These are phyloP conservation scores for Darevskia nairensis DNA, from an alignment of 2,797 vertebrate species.

Conservation along the genomic window DNA sequence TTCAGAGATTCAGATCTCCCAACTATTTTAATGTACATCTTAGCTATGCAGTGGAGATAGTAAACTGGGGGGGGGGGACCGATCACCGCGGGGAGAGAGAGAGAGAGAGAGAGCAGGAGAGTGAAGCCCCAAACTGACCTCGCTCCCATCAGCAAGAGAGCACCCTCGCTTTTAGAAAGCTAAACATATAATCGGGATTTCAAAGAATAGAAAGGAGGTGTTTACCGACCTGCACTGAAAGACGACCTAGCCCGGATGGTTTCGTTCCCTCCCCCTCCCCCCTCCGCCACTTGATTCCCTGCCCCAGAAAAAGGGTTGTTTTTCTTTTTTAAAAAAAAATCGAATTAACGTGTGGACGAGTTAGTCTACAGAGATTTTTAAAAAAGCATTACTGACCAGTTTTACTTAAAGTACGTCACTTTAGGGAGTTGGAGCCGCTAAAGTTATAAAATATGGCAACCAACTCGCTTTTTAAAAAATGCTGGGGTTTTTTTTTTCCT, in stretches of 20 bases:
- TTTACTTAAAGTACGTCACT: slow-evolving; percentile 83
- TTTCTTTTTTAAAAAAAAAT: slow-evolving; percentile 49
- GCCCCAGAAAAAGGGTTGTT: slow-evolving; percentile 42
- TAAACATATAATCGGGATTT: slow-evolving; percentile 51
- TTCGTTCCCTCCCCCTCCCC: slow-evolving; percentile 61
- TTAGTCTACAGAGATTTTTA: slow-evolving; percentile 67
- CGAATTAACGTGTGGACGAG: slow-evolving; percentile 69
- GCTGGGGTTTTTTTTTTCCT: slow-evolving; percentile 38
- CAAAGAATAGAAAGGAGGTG: slow-evolving; percentile 72
- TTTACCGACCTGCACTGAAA: slow-evolving; percentile 75
- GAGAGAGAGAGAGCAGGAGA: slow-evolving; percentile 48
- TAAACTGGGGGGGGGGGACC: slow-evolving; percentile 31
- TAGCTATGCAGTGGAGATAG: slow-evolving; percentile 47
- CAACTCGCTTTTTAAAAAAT: slow-evolving; percentile 76
- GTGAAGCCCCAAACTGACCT: slow-evolving; percentile 61
- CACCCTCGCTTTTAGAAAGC: background rate
- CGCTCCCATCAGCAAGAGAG: background rate
- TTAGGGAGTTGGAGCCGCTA: slow-evolving; percentile 77
- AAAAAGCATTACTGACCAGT: slow-evolving; percentile 70
- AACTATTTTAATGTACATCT: slow-evolving; percentile 66
- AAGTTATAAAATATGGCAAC: slow-evolving; percentile 84
- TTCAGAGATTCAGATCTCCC: slow-evolving; percentile 44
- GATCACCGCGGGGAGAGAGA: slow-evolving; percentile 67
- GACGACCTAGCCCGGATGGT: slow-evolving; percentile 65
- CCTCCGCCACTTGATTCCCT: slow-evolving; percentile 55